These are phyloP conservation scores for Rhyacophila evoluta DNA, from an alignment of 2,888 invertebrate genomes.

Conservation along the genomic window DNA sequence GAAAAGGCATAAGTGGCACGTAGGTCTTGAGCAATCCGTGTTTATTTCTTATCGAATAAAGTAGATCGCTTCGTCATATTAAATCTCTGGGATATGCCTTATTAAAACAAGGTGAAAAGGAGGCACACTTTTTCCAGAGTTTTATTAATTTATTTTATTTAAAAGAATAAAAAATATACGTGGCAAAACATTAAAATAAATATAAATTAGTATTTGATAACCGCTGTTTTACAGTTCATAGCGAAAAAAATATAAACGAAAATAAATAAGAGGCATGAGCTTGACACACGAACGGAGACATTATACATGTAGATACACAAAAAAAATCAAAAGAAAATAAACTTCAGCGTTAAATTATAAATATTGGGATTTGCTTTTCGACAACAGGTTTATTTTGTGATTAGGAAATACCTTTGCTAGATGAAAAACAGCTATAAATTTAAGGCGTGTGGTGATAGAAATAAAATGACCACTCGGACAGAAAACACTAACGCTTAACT, in stretches of 20 bases:
- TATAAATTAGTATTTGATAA: background rate
- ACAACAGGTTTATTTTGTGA: conserved; percentile 52
- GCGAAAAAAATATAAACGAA: conserved; percentile 1
- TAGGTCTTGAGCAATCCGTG: no score
- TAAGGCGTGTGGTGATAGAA: conserved; percentile 44
- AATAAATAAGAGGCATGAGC: conserved; percentile 25
- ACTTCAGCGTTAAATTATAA: conserved; percentile 41
- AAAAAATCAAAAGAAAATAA: no score
- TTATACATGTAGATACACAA: background rate
- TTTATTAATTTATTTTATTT: no score
- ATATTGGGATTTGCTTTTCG: conserved; percentile 51
- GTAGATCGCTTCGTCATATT: no score
- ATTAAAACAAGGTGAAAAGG: no score
- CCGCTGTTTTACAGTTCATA: background rate
- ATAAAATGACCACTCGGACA: conserved; percentile 32
- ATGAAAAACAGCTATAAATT: conserved; percentile 51
- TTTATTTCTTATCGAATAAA: no score
- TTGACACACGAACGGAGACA: conserved; percentile 23
- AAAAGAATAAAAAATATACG: no score
- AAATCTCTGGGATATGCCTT: no score
- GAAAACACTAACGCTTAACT: conserved; percentile 38
- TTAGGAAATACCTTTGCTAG: conserved; percentile 49
- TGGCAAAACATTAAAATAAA: no score
- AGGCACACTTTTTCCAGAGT: no score
- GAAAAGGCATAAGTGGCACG: no score